Evolutionary conservation across 2,888 invertebrate genomes (phyloP), one percentile per base, ranked within the genome.

Genomic region (Entomobrya multifasciata): DNA sequence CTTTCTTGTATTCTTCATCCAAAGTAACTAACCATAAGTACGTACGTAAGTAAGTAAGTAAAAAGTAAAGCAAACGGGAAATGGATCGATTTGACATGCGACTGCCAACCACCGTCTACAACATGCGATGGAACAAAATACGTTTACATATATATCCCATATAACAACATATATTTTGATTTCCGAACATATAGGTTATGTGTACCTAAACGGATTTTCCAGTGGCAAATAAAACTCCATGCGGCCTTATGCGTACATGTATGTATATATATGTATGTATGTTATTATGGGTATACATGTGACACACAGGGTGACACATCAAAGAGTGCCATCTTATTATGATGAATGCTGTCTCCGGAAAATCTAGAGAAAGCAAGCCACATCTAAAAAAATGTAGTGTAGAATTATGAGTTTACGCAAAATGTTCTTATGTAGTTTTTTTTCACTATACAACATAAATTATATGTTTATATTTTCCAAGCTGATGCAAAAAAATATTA

Each of bases 71-170:
- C 20, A 57, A 81, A 62, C 30, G n/a, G 74, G 36, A 76, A 76
- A 83, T 76, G 83, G 76, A 83, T 83, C 83, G 83, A 83, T 83
- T 74, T 83, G 83, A 83, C 83, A 83, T 83, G 83, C 74, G 65
- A 67, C 44, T 67, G 67, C 67, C 67, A 67, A 67, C 67, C 67
- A 13, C 44, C 10, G 44, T 13, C 22, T n/a, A n/a, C n/a, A n/a
- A n/a, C n/a, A 41, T 44, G 22, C 44, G 20, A 67, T 22, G 44
- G 67, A 41, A 13, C 44, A 67, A 67, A 41, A 4, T 1, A 8
- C 15, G 55, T 22, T 30, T 65, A 65, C 65, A 30, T 36, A 25
- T 10, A 1, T 65, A n/a, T 27, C 36, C n/a, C 27, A 62, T 62
- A n/a, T 62, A 30, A 20, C 20, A 55, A 55, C 20, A 55, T 55